phyloP scores from a whole-genome alignment of 2,888 invertebrate genomes.

The Hydrotaea diabolus region DNA sequence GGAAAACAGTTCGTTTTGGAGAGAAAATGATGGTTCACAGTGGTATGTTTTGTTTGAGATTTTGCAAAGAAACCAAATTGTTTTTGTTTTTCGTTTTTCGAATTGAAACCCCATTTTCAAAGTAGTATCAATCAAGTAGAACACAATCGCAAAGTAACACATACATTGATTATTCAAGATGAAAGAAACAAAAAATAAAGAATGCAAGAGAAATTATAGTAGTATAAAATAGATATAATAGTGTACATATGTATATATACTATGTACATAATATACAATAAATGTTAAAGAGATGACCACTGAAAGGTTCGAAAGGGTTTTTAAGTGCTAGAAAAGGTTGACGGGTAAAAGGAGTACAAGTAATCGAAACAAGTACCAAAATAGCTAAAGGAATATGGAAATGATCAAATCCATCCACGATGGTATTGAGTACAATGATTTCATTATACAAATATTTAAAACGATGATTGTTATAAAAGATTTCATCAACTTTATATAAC shows the following conservation, averaged over 20 bases:
- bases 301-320: neutral
- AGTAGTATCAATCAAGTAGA: constrained; percentile 55
- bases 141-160: constrained; percentile 63
- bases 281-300: neutral
- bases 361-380: no score
- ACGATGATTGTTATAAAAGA: no score
- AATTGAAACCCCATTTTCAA: constrained; percentile 61
- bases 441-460: no score
- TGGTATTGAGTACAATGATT: no score
- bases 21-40: no score
- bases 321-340: no score
- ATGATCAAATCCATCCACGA: no score
- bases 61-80: constrained; percentile 38
- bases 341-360: no score
- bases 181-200: constrained; percentile 45
- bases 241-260: no score
- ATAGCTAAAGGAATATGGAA: neutral
- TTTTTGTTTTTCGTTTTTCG: constrained; percentile 34
- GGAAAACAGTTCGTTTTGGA: constrained; percentile 14
- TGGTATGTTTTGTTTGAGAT: constrained; percentile 32
- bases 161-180: constrained; percentile 33
- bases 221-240: neutral
- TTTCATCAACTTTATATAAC: no score
- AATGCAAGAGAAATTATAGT: constrained; percentile 33
- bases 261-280: constrained; percentile 28